Base-by-base conservation (phyloP, 2,888 invertebrate genomes). In the Marronus borbonicus region DNA sequence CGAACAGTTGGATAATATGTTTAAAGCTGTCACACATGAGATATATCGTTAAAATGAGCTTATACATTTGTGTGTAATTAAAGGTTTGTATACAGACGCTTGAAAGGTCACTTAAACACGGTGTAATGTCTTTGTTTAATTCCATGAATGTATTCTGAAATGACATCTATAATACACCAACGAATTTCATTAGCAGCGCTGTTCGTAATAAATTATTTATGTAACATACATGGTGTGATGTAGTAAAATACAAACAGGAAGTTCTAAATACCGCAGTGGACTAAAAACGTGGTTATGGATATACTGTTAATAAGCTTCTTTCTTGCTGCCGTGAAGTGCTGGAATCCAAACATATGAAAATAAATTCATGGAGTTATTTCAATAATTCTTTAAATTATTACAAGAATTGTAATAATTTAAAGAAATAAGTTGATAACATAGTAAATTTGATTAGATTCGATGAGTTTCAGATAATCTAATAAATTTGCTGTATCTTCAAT, bases 21-120 rank as follows among this genome's bases (percentile, higher is more conserved):
- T 60, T 74, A 36, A 68, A 60, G 36, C 5, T 20, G 60, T 74
- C 44, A 74, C 72, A 60, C 24, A 55, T 62, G 49, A 10, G 39
- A 60, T 14, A 17, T 44, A 49, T 60, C 60, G 17, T 74, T 74
- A 60, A 24, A 39, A 24, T 8, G 7, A 60, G 58, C 20, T 49
- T 70, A 70, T 70, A 36, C 60, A 74, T 62, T 60, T 39, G 7
- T 39, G 44, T 74, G n/a, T 74, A 74, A 74, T 74, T 72, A 60
- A 60, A 8, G 12, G 44, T 7, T 14, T 24, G 44, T 58, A 60
- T 44, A 44, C 60, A n/a, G 44, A 12, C 49, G 24, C 12, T 74
- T 60, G 10, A 62, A 49, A 12, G 44, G 12, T 36, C 4, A 4
- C 31, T 55, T 58, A 55, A 10, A 52, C 55, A n/a, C 55, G 31